A percentile compares a stretch with the other conserved stretches of the same genome.
phyloP scores from a whole-genome alignment of 2,797 vertebrate genomes.

The Fistularia commersonii region DNA sequence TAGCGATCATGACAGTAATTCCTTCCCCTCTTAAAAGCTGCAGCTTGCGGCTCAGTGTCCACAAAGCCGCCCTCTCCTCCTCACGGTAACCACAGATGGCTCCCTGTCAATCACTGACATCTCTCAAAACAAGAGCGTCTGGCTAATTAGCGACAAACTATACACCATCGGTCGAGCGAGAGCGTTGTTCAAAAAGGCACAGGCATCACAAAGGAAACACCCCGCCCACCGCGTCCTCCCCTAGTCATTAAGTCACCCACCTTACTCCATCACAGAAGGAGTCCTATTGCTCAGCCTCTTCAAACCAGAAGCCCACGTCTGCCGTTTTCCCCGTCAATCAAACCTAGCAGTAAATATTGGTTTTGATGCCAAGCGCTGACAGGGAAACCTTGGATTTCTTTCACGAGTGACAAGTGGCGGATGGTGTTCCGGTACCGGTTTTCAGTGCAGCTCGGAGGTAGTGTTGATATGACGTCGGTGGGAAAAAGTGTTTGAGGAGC shows the following conservation, averaged over 20 bases:
- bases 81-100: conserved; percentile 51
- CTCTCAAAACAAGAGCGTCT: conserved; percentile 26
- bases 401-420: conserved; percentile 39
- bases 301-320: conserved; percentile 58
- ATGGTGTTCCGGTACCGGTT: conserved; percentile 46
- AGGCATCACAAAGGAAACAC: conserved; percentile 44
- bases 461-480: not conserved
- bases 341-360: conserved; percentile 57
- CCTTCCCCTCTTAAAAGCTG: no score
- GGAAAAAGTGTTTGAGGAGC: conserved; percentile 21
- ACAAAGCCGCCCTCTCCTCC: conserved; percentile 14
- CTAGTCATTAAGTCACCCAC: conserved; percentile 69
- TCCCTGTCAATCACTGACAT: conserved; percentile 55
- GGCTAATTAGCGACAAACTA: conserved; percentile 49
- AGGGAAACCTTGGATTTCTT: conserved; percentile 48
- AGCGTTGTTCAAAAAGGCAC: not conserved
- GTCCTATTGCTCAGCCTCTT: conserved; percentile 53
- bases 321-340: conserved; percentile 68
- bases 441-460: conserved; percentile 26
- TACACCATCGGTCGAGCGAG: conserved; percentile 35
- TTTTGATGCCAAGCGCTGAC: conserved; percentile 42
- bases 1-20: no score
- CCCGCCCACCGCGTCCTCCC: conserved; percentile 49
- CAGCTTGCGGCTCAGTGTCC: not conserved
- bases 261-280: conserved; percentile 50